These are phyloP conservation scores for Trididemnum miniatum DNA, from an alignment of 23 tunicate species.

Conservation along the genomic window DNA sequence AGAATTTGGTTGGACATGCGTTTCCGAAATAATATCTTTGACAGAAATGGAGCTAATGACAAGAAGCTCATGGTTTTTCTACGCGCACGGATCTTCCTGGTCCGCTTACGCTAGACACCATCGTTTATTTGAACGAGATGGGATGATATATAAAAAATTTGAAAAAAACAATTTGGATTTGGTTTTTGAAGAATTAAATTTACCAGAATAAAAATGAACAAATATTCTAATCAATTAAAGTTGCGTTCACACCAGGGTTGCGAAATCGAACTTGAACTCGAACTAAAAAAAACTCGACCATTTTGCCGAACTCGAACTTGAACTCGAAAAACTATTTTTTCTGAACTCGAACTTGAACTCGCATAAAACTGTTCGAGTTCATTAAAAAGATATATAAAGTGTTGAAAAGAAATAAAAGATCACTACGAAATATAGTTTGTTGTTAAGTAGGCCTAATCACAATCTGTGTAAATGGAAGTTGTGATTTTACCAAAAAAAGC, in stretches of 20 bases:
- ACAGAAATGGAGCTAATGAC: background rate
- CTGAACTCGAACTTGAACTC: background rate
- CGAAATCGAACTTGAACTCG: background rate
- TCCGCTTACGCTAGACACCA: too few relatives aligned
- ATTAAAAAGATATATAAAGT: background rate
- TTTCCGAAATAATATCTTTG: background rate
- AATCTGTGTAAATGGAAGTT: background rate
- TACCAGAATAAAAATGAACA: too few relatives aligned
- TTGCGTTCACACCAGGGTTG: background rate
- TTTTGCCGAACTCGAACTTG: background rate
- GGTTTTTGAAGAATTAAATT: too few relatives aligned
- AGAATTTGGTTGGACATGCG: background rate
- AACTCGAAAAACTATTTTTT: too few relatives aligned
- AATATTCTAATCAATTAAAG: too few relatives aligned
- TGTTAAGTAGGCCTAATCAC: too few relatives aligned
- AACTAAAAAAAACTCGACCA: background rate
- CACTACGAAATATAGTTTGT: background rate
- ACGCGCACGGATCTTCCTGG: background rate
- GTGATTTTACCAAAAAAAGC: background rate
- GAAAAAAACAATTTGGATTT: too few relatives aligned
- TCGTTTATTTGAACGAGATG: too few relatives aligned
- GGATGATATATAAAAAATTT: too few relatives aligned
- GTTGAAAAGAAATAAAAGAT: too few relatives aligned
- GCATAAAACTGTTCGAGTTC: background rate
- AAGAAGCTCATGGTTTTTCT: conserved; percentile 1